Conservation (phyloP, 2,113 vertebrate genomes). For the Camelus bactrianus region DNA sequence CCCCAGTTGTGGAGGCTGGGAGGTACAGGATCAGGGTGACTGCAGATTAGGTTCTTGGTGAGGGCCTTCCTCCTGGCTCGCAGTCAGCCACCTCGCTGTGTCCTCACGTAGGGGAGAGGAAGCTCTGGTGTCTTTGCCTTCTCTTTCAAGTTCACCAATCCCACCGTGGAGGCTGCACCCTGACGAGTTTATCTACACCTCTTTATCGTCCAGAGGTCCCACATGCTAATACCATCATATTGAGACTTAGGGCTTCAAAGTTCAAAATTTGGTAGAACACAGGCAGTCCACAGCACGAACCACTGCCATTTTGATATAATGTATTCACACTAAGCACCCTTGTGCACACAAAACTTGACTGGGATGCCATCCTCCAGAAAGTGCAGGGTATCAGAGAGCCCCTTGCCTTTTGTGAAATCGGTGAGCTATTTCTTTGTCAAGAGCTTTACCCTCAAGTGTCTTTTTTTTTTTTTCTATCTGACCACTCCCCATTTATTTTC, state of each 20-base stretch:
- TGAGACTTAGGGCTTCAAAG: not conserved
- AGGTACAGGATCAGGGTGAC: not conserved
- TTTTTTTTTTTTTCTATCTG: not conserved
- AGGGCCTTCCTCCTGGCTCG: not conserved
- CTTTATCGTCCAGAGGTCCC: not conserved
- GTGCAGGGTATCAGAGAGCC: not conserved
- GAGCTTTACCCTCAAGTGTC: not conserved
- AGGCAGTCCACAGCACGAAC: not conserved
- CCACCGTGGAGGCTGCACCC: not conserved
- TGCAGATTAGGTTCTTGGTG: not conserved
- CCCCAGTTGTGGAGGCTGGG: not conserved
- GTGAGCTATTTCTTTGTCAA: not conserved
- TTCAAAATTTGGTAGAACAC: not conserved
- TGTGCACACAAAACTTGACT: not conserved
- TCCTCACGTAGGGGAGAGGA: not conserved
- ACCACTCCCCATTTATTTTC: not conserved
- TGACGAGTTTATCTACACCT: not conserved
- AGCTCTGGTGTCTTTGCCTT: not conserved
- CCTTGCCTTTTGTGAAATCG: not conserved
- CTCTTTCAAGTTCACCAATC: not conserved
- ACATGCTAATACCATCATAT: too few relatives aligned
- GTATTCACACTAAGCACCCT: fast-evolving
- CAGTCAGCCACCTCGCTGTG: fast-evolving
- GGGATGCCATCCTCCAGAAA: not conserved
- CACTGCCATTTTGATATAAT: not conserved